A percentile compares a stretch with the other conserved stretches of the same genome.
Evolutionary conservation across 2,113 vertebrate genomes (phyloP).

Genomic region (Eubucco bourcierii): DNA sequence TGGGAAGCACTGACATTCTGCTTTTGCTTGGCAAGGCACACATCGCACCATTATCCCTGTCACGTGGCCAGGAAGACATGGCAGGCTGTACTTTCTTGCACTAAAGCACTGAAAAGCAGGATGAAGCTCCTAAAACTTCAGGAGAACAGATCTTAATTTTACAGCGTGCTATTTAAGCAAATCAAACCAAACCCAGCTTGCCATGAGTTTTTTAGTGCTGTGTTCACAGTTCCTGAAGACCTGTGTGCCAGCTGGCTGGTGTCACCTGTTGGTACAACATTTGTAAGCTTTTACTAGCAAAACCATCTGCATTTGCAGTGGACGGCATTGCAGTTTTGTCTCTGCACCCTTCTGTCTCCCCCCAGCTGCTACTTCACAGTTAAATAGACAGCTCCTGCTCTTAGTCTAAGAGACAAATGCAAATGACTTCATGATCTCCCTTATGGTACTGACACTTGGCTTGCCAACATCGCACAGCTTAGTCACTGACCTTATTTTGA

Average conservation of each 20-base stretch:
- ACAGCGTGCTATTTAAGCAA: not conserved
- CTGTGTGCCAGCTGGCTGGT: accelerated
- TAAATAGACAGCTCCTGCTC: not conserved
- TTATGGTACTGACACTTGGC: not conserved
- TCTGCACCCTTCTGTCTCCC: not conserved
- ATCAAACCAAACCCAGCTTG: not conserved
- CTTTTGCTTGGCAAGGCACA: not conserved
- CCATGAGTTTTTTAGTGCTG: not conserved
- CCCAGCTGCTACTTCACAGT: not conserved
- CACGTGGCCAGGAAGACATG: too few relatives aligned
- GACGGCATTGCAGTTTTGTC: not conserved
- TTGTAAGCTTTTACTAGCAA: not conserved
- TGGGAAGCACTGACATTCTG: not conserved
- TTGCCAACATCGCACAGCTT: not conserved
- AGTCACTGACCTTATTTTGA: slow-evolving; percentile 11
- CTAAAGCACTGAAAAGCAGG: not conserved
- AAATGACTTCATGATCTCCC: not conserved
- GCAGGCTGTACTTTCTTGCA: not conserved
- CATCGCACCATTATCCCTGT: not conserved
- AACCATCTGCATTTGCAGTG: not conserved
- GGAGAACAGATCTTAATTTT: not conserved
- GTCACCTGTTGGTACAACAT: not conserved
- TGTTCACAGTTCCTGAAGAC: not conserved
- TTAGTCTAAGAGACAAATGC: not conserved
- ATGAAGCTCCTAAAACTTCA: not conserved